Evolutionary conservation across 1,140 invertebrate species (phyloP).

Genomic region (Heliconius melpomene): DNA sequence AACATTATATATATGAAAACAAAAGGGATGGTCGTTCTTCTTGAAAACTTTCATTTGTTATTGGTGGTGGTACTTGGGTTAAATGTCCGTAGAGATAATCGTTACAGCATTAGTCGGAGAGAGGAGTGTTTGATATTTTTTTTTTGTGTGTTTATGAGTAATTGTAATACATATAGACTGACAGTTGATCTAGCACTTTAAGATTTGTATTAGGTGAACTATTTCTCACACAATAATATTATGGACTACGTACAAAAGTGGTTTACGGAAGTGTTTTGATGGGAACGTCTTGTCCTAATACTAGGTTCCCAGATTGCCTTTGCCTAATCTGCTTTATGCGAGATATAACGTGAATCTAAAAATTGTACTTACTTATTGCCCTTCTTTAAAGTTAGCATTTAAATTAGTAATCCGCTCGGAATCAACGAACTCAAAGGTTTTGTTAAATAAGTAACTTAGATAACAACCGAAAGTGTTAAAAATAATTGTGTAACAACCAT

Average conservation of each 20-base stretch:
- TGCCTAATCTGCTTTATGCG: too few species aligned
- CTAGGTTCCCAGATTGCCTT: too few species aligned
- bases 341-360: too few species aligned
- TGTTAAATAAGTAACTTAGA: constrained; percentile 54
- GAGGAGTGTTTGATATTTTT: too few species aligned
- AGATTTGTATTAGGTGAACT: too few species aligned
- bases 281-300: too few species aligned
- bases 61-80: background rate
- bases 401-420: constrained; percentile 43
- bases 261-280: too few species aligned
- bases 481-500: constrained; percentile 45
- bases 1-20: constrained; percentile 50
- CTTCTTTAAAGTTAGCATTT: constrained; percentile 15
- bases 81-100: background rate
- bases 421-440: constrained; percentile 41
- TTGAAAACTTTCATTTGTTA: constrained; percentile 16
- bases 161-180: too few species aligned
- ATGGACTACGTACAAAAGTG: too few species aligned
- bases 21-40: constrained; percentile 27
- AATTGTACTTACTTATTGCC: background rate
- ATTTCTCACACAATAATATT: too few species aligned
- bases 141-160: too few species aligned
- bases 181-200: too few species aligned
- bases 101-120: background rate
- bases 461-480: constrained; percentile 68